Percentiles rank a stretch among this genome's conserved stretches.
These are phyloP conservation scores for Petrocephalus schoutedeni DNA, from an alignment of 2,797 vertebrate species.

Conservation along the genomic window DNA sequence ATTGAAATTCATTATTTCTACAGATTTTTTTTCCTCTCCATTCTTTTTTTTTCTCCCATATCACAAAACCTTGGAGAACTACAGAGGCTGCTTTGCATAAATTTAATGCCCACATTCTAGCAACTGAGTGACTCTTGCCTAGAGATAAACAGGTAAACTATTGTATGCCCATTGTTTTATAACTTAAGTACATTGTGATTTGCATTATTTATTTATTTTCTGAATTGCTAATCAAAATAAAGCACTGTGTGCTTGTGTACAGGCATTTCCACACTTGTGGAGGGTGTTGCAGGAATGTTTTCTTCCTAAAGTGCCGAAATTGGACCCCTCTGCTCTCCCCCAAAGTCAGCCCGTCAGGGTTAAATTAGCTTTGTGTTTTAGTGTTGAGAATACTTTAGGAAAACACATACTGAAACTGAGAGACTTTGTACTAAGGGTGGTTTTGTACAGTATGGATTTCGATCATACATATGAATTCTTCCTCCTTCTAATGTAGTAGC, in stretches of 20 bases:
- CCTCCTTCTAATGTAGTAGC: neutral
- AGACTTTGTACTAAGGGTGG: neutral
- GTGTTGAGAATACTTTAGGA: neutral
- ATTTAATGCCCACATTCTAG: slow-evolving; percentile 24
- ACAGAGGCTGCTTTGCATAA: slow-evolving; percentile 26
- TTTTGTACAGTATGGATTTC: neutral
- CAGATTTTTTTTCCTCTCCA: neutral
- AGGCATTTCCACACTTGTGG: neutral
- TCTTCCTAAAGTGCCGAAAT: neutral
- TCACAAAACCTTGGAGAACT: slow-evolving; percentile 3
- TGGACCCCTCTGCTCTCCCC: neutral
- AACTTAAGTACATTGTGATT: neutral
- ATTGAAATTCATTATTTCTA: neutral
- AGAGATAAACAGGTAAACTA: slow-evolving; percentile 25
- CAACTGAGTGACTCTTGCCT: slow-evolving; percentile 31
- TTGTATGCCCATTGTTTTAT: slow-evolving; percentile 17
- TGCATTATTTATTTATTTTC: neutral
- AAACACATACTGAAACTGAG: neutral
- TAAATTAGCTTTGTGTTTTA: neutral
- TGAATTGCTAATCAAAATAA: slow-evolving; percentile 21
- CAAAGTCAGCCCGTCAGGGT: neutral
- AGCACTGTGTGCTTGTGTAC: slow-evolving; percentile 4
- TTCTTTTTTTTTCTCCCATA: neutral
- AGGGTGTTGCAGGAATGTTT: neutral
- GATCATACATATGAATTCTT: slow-evolving; percentile 1